Evolutionary conservation across 2,888 invertebrate genomes (phyloP).

Genomic region (Euclidia mi): DNA sequence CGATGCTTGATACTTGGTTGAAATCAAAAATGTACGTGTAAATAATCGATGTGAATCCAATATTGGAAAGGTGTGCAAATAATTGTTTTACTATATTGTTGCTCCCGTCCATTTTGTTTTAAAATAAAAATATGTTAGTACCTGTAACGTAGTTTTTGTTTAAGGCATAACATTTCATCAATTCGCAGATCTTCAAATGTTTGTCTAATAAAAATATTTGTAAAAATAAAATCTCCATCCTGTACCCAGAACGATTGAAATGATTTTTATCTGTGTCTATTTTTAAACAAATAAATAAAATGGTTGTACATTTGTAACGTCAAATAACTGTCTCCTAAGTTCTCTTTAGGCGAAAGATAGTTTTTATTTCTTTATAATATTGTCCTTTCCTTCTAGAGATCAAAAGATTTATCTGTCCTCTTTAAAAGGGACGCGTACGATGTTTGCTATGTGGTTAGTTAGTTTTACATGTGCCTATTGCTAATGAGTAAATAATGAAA

Average conservation of each 20-base stretch:
- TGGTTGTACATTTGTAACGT: no score
- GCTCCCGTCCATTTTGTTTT: slow-evolving; percentile 10
- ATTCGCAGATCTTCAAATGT: slow-evolving; percentile 1
- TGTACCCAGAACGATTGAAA: not conserved
- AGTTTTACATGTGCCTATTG: no score
- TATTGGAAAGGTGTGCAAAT: slow-evolving; percentile 21
- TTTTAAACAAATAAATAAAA: no score
- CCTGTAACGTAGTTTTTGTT: slow-evolving; percentile 13
- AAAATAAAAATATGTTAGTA: slow-evolving; percentile 17
- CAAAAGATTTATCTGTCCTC: no score
- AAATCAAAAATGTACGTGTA: slow-evolving; percentile 12
- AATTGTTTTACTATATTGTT: slow-evolving; percentile 29
- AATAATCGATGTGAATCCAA: slow-evolving; percentile 16
- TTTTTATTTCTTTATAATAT: no score
- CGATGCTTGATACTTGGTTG: slow-evolving; percentile 18
- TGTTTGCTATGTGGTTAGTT: no score
- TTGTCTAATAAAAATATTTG: slow-evolving; percentile 21
- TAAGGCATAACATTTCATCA: slow-evolving; percentile 2
- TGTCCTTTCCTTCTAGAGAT: no score
- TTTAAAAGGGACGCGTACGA: no score
- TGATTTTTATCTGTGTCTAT: no score
- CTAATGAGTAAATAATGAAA: no score
- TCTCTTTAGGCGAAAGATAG: no score
- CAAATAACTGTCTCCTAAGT: no score
- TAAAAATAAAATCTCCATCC: not conserved